Base-by-base conservation (phyloP, 2,113 vertebrate genomes). In the Leucopsar rothschildi region DNA sequence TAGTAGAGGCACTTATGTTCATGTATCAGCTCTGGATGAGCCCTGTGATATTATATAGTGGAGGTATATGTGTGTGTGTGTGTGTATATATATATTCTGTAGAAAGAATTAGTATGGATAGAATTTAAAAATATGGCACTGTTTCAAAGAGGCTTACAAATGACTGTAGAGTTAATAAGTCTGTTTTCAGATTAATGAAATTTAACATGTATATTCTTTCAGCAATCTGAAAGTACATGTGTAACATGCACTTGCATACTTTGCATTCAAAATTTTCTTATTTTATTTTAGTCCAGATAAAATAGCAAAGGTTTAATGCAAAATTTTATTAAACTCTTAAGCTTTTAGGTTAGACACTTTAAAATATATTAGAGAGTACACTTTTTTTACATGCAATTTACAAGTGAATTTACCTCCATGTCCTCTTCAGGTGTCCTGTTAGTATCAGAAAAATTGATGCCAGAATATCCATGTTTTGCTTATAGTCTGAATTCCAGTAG, bases 11-110 rank as follows among this genome's bases (percentile, higher is more conserved):
- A 28, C 19, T n/a, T 63, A 21, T 0, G 2, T 40, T 44, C 19
- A 10, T 33, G 11, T 63, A 13, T 59, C n/a, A 69, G 24, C 21
- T 77, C 23, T 70, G 17, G n/a, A 40, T 66, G 66, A 71, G 44
- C 17, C 18, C 28, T 44, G 17, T 40, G 39, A 55, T 77, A 8
- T 49, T 16, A 56, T 40, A 23, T 8, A 31, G 9, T 16, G 11
- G 22, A 45, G 25, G 56, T 29, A 14, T 6, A 44, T 21, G 9
- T 75, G 20, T 42, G 2, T 11, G 1, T 33, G 5, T 39, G 8
- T 42, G 15, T 59, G 5, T 49, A 1, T 52, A 0, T 15, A 4
- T 13, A 2, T 25, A 2, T 22, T 37, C 20, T 68, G 21, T 28
- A 56, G 27, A 65, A 79, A 47, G 23, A 89, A 57, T 37, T 24